Evolutionary conservation across 2,797 vertebrate species (phyloP).

Genomic region (Benthosema pterotum): DNA sequence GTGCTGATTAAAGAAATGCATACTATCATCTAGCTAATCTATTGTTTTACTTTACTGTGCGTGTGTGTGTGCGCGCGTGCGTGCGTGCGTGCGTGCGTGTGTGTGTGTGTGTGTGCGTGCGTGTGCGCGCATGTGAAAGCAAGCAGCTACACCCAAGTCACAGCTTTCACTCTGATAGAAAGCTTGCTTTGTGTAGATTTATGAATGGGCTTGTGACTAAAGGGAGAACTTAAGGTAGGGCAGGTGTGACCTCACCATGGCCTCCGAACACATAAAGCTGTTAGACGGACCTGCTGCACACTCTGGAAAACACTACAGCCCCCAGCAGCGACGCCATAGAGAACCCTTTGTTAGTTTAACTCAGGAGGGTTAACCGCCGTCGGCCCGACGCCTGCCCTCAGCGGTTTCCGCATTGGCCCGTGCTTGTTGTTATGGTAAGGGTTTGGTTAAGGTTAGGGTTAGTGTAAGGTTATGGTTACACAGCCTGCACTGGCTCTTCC

Average conservation of each 20-base stretch:
- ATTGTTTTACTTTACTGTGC: conserved; percentile 29
- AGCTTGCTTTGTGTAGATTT: conserved; percentile 50
- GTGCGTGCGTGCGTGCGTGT: too few relatives aligned
- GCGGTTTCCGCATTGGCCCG: too few relatives aligned
- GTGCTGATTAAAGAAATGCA: conserved; percentile 14
- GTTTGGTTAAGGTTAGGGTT: too few relatives aligned
- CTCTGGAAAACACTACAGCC: too few relatives aligned
- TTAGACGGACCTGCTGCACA: conserved; percentile 14
- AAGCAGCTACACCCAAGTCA: conserved; percentile 37
- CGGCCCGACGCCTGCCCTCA: too few relatives aligned
- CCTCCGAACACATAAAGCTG: conserved; percentile 10
- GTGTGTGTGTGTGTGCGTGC: conserved; percentile 14
- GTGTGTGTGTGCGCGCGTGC: conserved; percentile 28
- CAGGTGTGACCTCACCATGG: conserved; percentile 35
- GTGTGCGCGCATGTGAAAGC: conserved; percentile 43
- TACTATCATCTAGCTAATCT: conserved; percentile 28
- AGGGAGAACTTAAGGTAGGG: conserved; percentile 47
- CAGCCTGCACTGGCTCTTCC: too few relatives aligned
- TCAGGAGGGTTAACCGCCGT: too few relatives aligned
- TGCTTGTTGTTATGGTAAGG: too few relatives aligned
- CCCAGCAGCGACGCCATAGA: too few relatives aligned
- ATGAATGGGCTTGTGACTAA: conserved; percentile 59
- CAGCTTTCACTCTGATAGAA: conserved; percentile 4
- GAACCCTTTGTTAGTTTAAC: too few relatives aligned
- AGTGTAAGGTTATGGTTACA: too few relatives aligned